Base-by-base conservation (phyloP, 2,888 invertebrate genomes). In the Hyposoter dolosus region DNA sequence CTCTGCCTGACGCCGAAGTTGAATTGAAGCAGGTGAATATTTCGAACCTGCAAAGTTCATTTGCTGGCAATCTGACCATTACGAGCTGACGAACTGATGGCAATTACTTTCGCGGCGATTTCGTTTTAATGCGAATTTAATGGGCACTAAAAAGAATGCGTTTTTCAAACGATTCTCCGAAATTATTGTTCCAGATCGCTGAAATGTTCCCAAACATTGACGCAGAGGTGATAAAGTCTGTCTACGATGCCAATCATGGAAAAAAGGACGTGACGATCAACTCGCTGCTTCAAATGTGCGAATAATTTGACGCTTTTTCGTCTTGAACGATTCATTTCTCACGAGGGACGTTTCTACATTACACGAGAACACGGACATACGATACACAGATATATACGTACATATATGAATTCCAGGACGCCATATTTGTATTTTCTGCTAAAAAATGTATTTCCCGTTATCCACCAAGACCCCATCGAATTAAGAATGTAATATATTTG, bases 171-270 rank as follows among this genome's bases (percentile, higher is more conserved):
- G 2, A 43, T 43, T 35, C 19, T 23, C 19, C 12, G 43, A 63
- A 76, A 76, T 88, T 68, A 82, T 79, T 75, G 85, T 94, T 95
- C 45, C 94, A 98, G 97, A 97, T 99, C 89, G 97, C 97, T 92
- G 99, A 99, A 95, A 99, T 99, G 98, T 99, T 99, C 95, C 99
- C 99, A 1, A 97, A 97, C 92, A 96, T 99, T 92, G 99, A 99
- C 92, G 97, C 97, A 89, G 98, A 99, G 92, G 98, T 99, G 6
- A 97, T 99, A 82, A 97, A 97, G 93, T 98, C 98, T 0, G 98
- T 99, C 32, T 96, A 97, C 91, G 98, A 98, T 93, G 98, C 97
- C 5, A 98, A 98, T 93, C 95, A 96, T 66, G 98, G 98, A 0
- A 97, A 98, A 94, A 98, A 98, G 92, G 98, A 98, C 92, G 96